These are phyloP conservation scores for Arrhopalites spinosus DNA, from an alignment of 2,888 invertebrate species.

Conservation along the genomic window DNA sequence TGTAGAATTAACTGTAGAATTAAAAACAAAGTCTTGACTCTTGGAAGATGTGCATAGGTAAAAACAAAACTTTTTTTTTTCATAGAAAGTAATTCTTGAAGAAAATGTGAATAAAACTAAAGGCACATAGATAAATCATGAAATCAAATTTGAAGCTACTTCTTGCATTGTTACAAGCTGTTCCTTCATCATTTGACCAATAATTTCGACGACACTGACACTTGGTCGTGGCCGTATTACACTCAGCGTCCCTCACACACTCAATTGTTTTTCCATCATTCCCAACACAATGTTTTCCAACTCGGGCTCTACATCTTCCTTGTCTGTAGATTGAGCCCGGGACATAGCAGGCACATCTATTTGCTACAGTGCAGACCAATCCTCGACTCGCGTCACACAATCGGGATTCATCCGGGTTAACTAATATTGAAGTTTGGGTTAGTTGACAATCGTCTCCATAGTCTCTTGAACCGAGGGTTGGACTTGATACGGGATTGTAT, in stretches of 20 bases:
- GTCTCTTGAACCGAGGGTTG: constrained; percentile 10
- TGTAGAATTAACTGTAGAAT: no score
- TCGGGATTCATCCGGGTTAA: constrained; percentile 3
- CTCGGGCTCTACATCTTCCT: constrained; percentile 53
- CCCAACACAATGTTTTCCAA: constrained; percentile 42
- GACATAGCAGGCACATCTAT: constrained; percentile 41
- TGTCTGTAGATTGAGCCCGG: constrained; percentile 51
- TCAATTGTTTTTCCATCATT: constrained; percentile 41
- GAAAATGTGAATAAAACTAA: not conserved
- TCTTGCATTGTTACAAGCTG: constrained; percentile 18
- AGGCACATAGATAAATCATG: not conserved
- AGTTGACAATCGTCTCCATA: constrained; percentile 31
- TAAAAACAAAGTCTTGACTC: no score
- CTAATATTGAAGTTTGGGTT: not conserved
- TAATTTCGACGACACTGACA: constrained; percentile 27
- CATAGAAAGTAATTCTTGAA: not conserved
- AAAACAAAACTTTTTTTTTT: not conserved
- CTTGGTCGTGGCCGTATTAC: constrained; percentile 39
- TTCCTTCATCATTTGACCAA: constrained; percentile 32
- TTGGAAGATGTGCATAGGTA: not conserved
- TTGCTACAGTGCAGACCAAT: constrained; percentile 7
- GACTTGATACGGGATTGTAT: not conserved
- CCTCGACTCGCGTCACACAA: constrained; percentile 21
- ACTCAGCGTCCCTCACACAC: constrained; percentile 51
- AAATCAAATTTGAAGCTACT: not conserved